Evolutionary conservation across 2,888 invertebrate genomes (phyloP), one percentile per base, ranked within the genome.

Genomic region (Lasius platythorax): DNA sequence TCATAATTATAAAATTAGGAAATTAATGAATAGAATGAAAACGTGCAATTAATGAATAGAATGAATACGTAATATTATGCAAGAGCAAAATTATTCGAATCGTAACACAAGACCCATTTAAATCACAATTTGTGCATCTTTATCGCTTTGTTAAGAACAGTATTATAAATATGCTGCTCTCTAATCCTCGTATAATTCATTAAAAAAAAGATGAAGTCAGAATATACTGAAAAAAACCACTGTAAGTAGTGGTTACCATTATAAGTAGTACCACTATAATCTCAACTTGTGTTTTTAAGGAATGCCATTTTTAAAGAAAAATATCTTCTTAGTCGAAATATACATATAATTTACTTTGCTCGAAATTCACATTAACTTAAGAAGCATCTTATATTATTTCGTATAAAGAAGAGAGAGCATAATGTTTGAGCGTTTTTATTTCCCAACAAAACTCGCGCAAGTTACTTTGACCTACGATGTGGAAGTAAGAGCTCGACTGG

Each of bases 401-500:
- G 12, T 23, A 56, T 37, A 63, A 79, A 74, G 58, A 79, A 40
- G n/a, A 46, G 28, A 46, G 4, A 81, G 18, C 46, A 61, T 74
- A 73, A 43, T 50, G 63, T 83, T 76, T 58, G 37, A 63, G 37
- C 15, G 50, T 83, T 75, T 76, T 66, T 28, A 40, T 23, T 11
- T 66, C 43, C 23, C 33, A 64, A 37, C 81, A n/a, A 64, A 75
- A 53, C 79, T 82, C 64, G 40, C 30, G 30, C 23, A 66, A 64
- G 23, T 50, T 82, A 86, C 91, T 93, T 92, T 92, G 93, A 92
- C 86, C 90, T 85, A 66, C 88, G 87, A 91, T 84, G 88, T 87
- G 90, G 90, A 93, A 92, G 87, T 87, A 87, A 90, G 87, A 79
- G 85, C 81, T 76, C 86, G 84, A 85, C 70, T 82, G 82, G 74